Evolutionary conservation across 2,888 invertebrate species (phyloP).

Genomic region (Lepidochitona cinerea): DNA sequence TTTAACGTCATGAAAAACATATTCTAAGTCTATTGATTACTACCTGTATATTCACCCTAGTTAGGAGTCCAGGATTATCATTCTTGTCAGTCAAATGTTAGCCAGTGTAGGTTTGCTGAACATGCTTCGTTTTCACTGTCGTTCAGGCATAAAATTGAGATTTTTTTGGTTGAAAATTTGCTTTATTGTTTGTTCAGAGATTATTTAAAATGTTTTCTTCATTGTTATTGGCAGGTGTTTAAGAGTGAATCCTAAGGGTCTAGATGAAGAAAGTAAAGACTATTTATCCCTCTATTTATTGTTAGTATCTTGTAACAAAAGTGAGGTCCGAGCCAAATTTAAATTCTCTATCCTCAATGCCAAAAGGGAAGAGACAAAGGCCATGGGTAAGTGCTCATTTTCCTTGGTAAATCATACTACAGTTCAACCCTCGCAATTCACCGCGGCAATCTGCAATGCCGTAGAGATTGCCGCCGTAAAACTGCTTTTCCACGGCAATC

Average conservation of each 20-base stretch:
- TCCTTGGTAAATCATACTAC: too few relatives aligned
- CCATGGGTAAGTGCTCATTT: conserved; percentile 94
- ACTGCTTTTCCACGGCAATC: too few relatives aligned
- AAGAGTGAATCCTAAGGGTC: conserved; percentile 99
- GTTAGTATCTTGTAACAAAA: conserved; percentile 99
- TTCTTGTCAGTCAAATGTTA: too few relatives aligned
- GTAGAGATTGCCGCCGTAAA: too few relatives aligned
- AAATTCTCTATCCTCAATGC: conserved; percentile 99
- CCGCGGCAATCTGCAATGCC: too few relatives aligned
- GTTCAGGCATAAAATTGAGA: background rate
- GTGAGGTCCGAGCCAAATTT: conserved; percentile 99
- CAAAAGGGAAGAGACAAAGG: conserved; percentile 99
- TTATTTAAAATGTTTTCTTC: conserved; percentile 3
- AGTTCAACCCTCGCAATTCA: too few relatives aligned
- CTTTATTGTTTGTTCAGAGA: background rate
- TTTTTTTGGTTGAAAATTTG: background rate
- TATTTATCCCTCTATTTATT: conserved; percentile 98
- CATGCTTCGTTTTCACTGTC: too few relatives aligned
- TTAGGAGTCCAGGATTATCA: too few relatives aligned
- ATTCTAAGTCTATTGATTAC: too few relatives aligned
- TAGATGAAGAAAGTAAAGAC: conserved; percentile 99
- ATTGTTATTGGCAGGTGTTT: conserved; percentile 82
- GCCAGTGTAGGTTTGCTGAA: too few relatives aligned
- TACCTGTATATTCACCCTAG: too few relatives aligned
- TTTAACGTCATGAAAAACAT: too few relatives aligned